phyloP scores from a whole-genome alignment of 2,888 invertebrate genomes.

The Ochropleura leucogaster region DNA sequence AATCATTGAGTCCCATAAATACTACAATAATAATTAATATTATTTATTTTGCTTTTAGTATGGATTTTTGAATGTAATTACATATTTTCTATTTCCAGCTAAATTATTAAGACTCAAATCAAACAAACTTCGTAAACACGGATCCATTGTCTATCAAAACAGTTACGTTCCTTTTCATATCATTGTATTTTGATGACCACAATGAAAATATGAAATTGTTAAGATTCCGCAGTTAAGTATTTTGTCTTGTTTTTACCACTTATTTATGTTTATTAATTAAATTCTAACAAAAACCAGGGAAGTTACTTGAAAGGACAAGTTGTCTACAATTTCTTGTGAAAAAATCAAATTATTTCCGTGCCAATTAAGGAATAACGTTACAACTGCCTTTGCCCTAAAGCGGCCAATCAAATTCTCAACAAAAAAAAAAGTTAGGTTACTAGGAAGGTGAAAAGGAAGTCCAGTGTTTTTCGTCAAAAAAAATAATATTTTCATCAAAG shows the following conservation, averaged over 20 bases:
- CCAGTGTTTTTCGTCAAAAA: slow-evolving; percentile 40
- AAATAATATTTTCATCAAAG: slow-evolving; percentile 49
- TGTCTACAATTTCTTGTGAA: neutral
- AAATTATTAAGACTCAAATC: too few relatives aligned
- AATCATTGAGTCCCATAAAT: neutral
- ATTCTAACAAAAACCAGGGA: too few relatives aligned
- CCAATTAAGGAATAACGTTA: slow-evolving; percentile 1
- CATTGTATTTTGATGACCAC: neutral
- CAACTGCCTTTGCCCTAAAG: slow-evolving; percentile 31
- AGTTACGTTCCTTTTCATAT: neutral
- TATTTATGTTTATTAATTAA: too few relatives aligned
- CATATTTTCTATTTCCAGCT: too few relatives aligned
- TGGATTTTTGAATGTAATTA: too few relatives aligned
- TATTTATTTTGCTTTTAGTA: neutral
- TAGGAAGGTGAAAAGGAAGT: slow-evolving; percentile 25
- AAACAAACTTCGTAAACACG: slow-evolving; percentile 20
- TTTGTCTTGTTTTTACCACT: too few relatives aligned
- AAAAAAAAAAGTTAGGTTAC: slow-evolving; percentile 63
- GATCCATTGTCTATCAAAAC: slow-evolving; percentile 2
- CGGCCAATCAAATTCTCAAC: slow-evolving; percentile 25
- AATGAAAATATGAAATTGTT: too few relatives aligned
- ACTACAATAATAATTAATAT: fast-evolving
- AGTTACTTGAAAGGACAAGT: too few relatives aligned
- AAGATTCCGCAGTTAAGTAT: too few relatives aligned
- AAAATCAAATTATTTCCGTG: neutral